A percentile compares a stretch with the other conserved stretches of the same genome.
Conservation (phyloP, 2,888 invertebrate genomes). For the Andrena fulva region DNA sequence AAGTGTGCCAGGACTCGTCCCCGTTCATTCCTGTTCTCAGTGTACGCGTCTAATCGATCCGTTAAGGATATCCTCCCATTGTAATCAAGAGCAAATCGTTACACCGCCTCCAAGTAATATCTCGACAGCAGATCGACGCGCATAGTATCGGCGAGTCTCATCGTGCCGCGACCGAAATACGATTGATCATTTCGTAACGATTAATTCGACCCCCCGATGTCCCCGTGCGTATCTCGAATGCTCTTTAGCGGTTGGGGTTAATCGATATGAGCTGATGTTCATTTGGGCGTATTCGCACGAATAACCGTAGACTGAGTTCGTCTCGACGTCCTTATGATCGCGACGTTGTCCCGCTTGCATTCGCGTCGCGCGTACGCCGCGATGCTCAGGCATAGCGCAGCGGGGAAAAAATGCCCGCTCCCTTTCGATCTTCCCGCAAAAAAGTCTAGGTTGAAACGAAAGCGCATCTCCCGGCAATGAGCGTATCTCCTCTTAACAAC, state of each 20-base stretch:
- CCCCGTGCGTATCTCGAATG: neutral
- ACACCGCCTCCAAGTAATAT: neutral
- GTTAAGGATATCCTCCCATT: neutral
- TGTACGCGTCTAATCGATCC: conserved; percentile 19
- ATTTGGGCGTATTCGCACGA: conserved; percentile 63
- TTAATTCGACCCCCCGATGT: neutral
- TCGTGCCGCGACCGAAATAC: conserved; percentile 2
- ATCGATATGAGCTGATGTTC: conserved; percentile 28
- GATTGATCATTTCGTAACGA: neutral
- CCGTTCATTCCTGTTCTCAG: neutral
- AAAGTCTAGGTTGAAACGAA: neutral
- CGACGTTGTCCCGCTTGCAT: conserved; percentile 1
- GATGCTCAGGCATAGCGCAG: neutral
- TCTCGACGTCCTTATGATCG: conserved; percentile 59
- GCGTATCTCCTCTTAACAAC: conserved; percentile 9
- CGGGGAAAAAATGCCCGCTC: neutral
- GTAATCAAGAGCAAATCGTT: neutral
- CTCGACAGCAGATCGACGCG: no score
- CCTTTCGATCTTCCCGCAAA: neutral
- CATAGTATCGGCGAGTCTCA: neutral
- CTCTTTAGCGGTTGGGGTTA: neutral
- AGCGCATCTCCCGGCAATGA: conserved; percentile 5
- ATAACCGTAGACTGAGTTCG: conserved; percentile 54
- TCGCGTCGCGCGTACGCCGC: neutral
- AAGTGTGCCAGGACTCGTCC: neutral